These are phyloP conservation scores for Amphiprion clarkii DNA, from an alignment of 2,797 vertebrate genomes.

Conservation along the genomic window DNA sequence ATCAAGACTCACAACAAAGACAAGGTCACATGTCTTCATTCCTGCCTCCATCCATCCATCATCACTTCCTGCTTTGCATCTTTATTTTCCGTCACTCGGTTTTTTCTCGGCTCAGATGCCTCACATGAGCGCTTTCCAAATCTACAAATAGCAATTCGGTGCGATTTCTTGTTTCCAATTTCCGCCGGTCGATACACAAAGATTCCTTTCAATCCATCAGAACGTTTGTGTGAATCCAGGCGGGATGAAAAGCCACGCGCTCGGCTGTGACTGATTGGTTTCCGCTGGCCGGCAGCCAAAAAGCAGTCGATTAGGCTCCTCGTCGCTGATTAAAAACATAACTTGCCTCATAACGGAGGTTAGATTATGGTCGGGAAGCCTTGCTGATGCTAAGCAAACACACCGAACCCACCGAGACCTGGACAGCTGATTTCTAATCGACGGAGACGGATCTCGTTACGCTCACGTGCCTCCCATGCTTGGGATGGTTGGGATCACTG, in stretches of 20 bases:
- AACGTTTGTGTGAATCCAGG: conserved; percentile 24
- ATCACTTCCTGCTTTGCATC: conserved; percentile 29
- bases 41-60: conserved; percentile 29
- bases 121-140: conserved; percentile 10
- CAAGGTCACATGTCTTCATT: conserved; percentile 45
- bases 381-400: conserved; percentile 56
- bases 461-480: conserved; percentile 42
- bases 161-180: background rate
- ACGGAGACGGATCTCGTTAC: conserved; percentile 44
- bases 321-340: conserved; percentile 55
- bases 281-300: conserved; percentile 58
- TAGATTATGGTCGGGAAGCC: conserved; percentile 49
- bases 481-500: conserved; percentile 34
- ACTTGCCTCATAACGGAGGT: conserved; percentile 56
- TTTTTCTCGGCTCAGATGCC: background rate
- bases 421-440: conserved; percentile 54
- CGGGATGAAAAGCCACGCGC: conserved; percentile 24
- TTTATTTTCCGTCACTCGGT: conserved; percentile 8
- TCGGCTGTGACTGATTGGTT: conserved; percentile 40
- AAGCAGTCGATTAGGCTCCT: conserved; percentile 49
- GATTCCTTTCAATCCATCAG: conserved; percentile 27
- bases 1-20: conserved; percentile 47
- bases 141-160: conserved; percentile 14
- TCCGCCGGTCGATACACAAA: conserved; percentile 5
- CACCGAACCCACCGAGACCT: conserved; percentile 35